phyloP scores from a whole-genome alignment of 2,113 vertebrate genomes.

The Macroglossus sobrinus region DNA sequence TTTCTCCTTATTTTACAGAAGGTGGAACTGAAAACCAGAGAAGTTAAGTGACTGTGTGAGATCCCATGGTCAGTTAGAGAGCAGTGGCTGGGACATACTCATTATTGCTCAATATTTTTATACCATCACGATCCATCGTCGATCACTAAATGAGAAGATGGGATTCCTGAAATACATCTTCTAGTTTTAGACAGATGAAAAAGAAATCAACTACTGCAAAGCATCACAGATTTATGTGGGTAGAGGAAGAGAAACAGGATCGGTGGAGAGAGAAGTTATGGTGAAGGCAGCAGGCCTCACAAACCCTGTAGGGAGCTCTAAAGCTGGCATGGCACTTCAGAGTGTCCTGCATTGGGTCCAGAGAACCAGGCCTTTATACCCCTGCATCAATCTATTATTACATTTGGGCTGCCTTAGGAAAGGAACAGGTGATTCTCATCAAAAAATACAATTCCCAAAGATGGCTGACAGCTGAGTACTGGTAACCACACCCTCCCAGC shows the following conservation, averaged over 20 bases:
- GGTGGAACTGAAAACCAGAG: not conserved
- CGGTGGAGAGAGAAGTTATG: not conserved
- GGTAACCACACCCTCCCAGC: not conserved
- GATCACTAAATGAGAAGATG: not conserved
- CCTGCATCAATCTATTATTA: not conserved
- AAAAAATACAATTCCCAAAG: not conserved
- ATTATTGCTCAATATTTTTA: not conserved
- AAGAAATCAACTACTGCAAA: not conserved
- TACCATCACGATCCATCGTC: accelerated
- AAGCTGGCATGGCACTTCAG: not conserved
- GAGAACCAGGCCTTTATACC: not conserved
- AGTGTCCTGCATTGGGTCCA: not conserved
- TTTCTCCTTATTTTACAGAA: not conserved
- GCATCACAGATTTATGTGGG: accelerated
- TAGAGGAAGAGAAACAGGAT: not conserved
- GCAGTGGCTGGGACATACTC: not conserved
- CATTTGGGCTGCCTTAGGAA: not conserved
- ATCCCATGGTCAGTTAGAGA: not conserved
- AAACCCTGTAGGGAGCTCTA: not conserved
- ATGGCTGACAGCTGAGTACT: not conserved
- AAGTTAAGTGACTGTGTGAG: not conserved
- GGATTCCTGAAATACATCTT: not conserved
- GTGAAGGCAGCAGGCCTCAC: not conserved
- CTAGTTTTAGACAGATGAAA: not conserved
- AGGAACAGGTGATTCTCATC: not conserved